Evolutionary conservation across 2,113 vertebrate species (phyloP).

Genomic region (Tetrax tetrax): DNA sequence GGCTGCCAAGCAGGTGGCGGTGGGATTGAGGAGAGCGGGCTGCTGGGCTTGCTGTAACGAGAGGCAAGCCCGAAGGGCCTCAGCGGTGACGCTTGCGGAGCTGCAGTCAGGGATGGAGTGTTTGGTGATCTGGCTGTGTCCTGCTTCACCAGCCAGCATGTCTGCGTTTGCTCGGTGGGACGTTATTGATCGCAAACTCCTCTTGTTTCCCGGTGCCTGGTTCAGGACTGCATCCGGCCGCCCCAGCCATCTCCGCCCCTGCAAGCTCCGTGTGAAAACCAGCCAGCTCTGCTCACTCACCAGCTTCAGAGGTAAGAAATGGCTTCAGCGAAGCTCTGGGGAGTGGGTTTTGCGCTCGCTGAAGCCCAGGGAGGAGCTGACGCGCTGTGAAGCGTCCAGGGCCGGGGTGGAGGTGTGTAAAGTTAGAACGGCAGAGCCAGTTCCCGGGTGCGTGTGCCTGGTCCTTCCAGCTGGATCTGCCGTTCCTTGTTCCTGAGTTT

Average conservation of each 20-base stretch:
- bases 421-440: background rate
- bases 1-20: background rate
- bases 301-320: slow-evolving; percentile 93
- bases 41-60: background rate
- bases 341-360: background rate
- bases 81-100: background rate
- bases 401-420: background rate
- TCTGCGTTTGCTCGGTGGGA: background rate
- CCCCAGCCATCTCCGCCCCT: slow-evolving; percentile 80
- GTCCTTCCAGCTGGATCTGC: background rate
- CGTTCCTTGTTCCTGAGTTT: too few relatives aligned
- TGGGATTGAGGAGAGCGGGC: background rate
- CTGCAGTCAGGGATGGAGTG: background rate
- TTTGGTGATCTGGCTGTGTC: background rate
- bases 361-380: background rate
- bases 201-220: slow-evolving; percentile 21
- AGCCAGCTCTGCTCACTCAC: slow-evolving; percentile 97
- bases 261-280: slow-evolving; percentile 93
- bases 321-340: background rate
- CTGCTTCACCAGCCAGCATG: background rate
- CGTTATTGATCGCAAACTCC: background rate
- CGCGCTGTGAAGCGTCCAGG: background rate
- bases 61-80: background rate
- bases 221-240: slow-evolving; percentile 79
- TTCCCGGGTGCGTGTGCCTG: background rate